These are phyloP conservation scores for Agonopterix alstromeriana DNA, from an alignment of 2,888 invertebrate genomes.

Conservation along the genomic window DNA sequence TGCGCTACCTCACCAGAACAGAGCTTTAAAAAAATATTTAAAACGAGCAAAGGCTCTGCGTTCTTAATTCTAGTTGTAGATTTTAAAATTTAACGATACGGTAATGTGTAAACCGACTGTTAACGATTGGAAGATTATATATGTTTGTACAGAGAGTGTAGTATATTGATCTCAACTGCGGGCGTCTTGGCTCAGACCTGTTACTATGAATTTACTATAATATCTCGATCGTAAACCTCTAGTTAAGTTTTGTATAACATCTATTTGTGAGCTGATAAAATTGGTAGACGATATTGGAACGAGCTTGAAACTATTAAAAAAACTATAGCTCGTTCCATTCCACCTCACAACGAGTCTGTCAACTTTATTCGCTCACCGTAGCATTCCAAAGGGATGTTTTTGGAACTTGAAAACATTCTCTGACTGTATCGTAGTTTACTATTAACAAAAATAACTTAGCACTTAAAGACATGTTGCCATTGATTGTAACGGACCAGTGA, in stretches of 20 bases:
- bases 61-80: constrained; percentile 63
- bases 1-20: constrained; percentile 33
- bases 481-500: too few relatives aligned
- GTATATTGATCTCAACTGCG: constrained; percentile 72
- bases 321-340: too few relatives aligned
- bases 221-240: neutral
- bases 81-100: constrained; percentile 64
- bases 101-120: constrained; percentile 52
- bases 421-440: too few relatives aligned
- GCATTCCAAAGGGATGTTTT: too few relatives aligned
- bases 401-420: too few relatives aligned
- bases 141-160: constrained; percentile 62
- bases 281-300: too few relatives aligned
- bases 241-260: neutral
- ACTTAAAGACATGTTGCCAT: too few relatives aligned
- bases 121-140: constrained; percentile 65
- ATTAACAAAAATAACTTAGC: too few relatives aligned
- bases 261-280: neutral
- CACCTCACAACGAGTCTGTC: too few relatives aligned
- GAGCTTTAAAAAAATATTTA: constrained; percentile 49
- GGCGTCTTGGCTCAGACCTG: constrained; percentile 31
- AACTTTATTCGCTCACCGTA: too few relatives aligned
- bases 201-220: constrained; percentile 11
- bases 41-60: constrained; percentile 25
- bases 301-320: too few relatives aligned